Percentiles rank a stretch among this genome's conserved stretches.
These are phyloP conservation scores for Corythornis madagascariensis DNA, from an alignment of 2,113 vertebrate genomes.

Conservation along the genomic window DNA sequence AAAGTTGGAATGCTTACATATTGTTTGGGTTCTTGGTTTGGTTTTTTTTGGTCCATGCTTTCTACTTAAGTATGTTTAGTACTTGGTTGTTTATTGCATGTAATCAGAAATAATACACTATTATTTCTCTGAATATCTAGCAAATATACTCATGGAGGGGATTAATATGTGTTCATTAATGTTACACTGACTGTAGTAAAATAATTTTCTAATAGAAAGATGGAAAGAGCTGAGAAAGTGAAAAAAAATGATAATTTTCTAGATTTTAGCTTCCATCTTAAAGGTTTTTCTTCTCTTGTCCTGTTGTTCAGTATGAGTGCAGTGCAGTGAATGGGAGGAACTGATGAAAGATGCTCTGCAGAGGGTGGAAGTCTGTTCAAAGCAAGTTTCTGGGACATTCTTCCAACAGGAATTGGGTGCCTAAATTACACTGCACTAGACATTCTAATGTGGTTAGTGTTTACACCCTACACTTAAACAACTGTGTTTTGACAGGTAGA, in stretches of 20 bases:
- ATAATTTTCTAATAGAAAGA: background rate
- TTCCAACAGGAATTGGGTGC: background rate
- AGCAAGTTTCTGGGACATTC: background rate
- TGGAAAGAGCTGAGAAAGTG: background rate
- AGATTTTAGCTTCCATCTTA: background rate
- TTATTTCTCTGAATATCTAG: background rate
- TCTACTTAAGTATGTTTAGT: background rate
- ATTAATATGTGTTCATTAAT: background rate
- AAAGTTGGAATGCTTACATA: accelerated
- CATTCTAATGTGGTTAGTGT: background rate
- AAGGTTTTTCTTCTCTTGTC: background rate
- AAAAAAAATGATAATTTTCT: background rate
- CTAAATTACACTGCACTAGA: no score
- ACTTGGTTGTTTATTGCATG: background rate
- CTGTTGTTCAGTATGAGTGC: background rate
- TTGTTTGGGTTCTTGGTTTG: background rate
- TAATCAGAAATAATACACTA: background rate
- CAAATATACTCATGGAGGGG: background rate
- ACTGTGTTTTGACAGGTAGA: background rate
- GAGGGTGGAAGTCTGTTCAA: background rate
- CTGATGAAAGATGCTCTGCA: background rate
- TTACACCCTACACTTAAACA: background rate
- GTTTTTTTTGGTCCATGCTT: background rate
- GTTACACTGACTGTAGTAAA: background rate
- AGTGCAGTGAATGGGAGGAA: background rate